A percentile compares a stretch with the other conserved stretches of the same genome.
phyloP scores from a whole-genome alignment of 2,797 vertebrate genomes.

The Squalus acanthias region DNA sequence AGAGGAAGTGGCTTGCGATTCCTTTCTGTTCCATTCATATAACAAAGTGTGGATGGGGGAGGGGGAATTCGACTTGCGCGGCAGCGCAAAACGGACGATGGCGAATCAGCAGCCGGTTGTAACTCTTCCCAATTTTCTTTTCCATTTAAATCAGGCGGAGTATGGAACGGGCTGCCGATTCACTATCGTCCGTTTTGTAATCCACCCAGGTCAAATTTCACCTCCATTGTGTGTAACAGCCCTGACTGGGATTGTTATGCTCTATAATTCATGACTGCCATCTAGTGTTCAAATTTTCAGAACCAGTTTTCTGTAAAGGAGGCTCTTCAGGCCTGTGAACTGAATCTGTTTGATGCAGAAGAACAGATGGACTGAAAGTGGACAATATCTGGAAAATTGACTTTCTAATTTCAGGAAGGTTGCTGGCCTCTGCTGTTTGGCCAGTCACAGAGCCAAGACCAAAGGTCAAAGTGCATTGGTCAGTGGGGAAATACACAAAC shows the following conservation, averaged over 20 bases:
- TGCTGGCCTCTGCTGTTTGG: neutral
- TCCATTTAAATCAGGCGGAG: neutral
- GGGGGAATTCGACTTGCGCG: neutral
- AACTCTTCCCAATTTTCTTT: neutral
- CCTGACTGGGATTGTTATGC: neutral
- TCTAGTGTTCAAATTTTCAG: conserved; percentile 2
- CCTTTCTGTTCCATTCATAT: neutral
- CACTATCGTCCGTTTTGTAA: neutral
- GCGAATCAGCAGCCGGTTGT: neutral
- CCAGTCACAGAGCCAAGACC: too few species aligned
- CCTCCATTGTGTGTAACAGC: neutral
- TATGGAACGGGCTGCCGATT: neutral
- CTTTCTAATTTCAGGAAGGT: neutral
- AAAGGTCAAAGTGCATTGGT: neutral
- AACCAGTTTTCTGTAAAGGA: neutral
- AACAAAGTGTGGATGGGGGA: neutral
- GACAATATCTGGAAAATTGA: neutral
- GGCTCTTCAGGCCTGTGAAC: neutral
- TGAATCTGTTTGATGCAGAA: neutral
- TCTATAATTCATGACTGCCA: neutral
- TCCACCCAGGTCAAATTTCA: too few species aligned
- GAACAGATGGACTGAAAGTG: neutral
- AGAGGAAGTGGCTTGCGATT: neutral
- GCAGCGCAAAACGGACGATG: neutral
- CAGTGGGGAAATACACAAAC: too few species aligned